These are phyloP conservation scores for Spilarctia lutea DNA, from an alignment of 2,888 invertebrate species.

Conservation along the genomic window DNA sequence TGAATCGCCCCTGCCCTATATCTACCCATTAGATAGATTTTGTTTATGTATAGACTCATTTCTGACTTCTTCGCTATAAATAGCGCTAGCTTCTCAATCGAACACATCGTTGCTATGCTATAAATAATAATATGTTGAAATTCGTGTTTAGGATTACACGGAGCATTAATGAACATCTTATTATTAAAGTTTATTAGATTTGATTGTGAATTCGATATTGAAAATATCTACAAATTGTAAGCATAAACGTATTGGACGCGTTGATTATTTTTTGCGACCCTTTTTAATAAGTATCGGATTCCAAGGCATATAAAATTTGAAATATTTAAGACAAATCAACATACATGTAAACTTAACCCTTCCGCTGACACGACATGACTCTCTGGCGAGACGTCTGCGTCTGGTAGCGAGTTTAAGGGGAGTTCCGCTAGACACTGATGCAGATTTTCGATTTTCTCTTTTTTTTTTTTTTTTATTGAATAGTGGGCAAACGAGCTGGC, in stretches of 20 bases:
- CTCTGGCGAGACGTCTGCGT: too few relatives aligned
- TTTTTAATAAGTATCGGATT: neutral
- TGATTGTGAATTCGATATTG: neutral
- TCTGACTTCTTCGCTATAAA: conserved; percentile 56
- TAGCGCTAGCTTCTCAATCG: conserved; percentile 49
- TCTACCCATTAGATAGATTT: conserved; percentile 60
- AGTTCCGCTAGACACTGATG: too few relatives aligned
- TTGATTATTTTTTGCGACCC: neutral
- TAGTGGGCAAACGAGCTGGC: too few relatives aligned
- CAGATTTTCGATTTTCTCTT: too few relatives aligned
- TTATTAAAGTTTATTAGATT: neutral
- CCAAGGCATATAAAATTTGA: neutral
- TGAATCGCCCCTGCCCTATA: conserved; percentile 40
- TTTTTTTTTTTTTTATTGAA: too few relatives aligned
- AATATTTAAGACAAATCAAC: neutral
- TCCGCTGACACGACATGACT: too few relatives aligned
- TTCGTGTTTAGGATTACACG: conserved; percentile 10
- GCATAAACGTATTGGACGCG: too few relatives aligned
- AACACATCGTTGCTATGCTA: conserved; percentile 24
- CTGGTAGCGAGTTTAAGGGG: too few relatives aligned
- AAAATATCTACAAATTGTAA: neutral
- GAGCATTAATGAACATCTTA: neutral
- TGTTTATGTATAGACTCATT: conserved; percentile 60
- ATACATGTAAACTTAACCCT: too few relatives aligned
- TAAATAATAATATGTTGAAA: conserved; percentile 39